These are phyloP conservation scores for Channa argus DNA, from an alignment of 2,113 vertebrate species.

Conservation along the genomic window DNA sequence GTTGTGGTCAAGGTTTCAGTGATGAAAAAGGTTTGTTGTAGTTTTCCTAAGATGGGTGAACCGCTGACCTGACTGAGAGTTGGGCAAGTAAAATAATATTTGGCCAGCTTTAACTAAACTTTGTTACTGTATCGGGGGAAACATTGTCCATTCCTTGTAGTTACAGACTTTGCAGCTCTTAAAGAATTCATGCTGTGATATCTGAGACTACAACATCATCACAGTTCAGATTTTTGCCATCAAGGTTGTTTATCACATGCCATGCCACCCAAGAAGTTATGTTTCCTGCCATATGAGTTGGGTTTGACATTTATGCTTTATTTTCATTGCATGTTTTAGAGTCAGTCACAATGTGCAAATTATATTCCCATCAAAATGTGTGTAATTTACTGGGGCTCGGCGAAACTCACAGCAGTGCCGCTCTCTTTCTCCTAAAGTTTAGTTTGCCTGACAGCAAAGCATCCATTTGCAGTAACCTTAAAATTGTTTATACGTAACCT, in stretches of 20 bases:
- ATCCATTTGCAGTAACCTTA: constrained; percentile 51
- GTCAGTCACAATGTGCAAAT: constrained; percentile 67
- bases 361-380: constrained; percentile 58
- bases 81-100: constrained; percentile 52
- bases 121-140: constrained; percentile 33
- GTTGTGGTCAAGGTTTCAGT: constrained; percentile 26
- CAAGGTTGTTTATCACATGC: constrained; percentile 66
- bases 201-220: constrained; percentile 59
- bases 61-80: constrained; percentile 48
- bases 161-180: constrained; percentile 21
- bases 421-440: constrained; percentile 47
- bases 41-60: constrained; percentile 59
- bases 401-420: constrained; percentile 21
- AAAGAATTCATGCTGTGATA: constrained; percentile 42
- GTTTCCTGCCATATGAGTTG: constrained; percentile 53
- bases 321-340: constrained; percentile 64
- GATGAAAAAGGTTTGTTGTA: constrained; percentile 33
- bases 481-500: constrained; percentile 53
- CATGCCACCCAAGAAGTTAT: constrained; percentile 69
- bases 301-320: constrained; percentile 63
- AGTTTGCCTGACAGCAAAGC: constrained; percentile 63
- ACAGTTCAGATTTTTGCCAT: constrained; percentile 50
- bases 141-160: constrained; percentile 4
- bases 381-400: constrained; percentile 60
- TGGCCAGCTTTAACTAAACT: constrained; percentile 47